Conservation (phyloP, 2,888 invertebrate species). For the Drosophila prolongata region DNA sequence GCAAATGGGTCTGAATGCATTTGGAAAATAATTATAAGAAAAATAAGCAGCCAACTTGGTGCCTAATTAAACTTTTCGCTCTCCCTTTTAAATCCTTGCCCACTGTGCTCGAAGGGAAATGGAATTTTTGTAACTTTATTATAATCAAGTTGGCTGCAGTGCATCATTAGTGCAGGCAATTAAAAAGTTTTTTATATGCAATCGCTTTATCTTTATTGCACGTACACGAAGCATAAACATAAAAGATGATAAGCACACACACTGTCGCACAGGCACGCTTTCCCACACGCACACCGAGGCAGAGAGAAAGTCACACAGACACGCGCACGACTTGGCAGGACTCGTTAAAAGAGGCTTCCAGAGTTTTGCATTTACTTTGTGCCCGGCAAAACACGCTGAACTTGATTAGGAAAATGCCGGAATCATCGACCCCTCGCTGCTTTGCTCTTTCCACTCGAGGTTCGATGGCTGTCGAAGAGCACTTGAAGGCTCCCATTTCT, state of each 20-base stretch:
- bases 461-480: slow-evolving; percentile 40
- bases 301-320: slow-evolving; percentile 6
- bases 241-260: slow-evolving; percentile 64
- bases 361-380: slow-evolving; percentile 59
- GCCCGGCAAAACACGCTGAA: slow-evolving; percentile 34
- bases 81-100: not conserved
- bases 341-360: slow-evolving; percentile 44
- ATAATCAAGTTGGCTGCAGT: slow-evolving; percentile 78
- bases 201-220: slow-evolving; percentile 77
- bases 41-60: not conserved
- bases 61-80: not conserved
- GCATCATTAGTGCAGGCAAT: slow-evolving; percentile 81
- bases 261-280: slow-evolving; percentile 1
- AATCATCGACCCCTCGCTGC: not conserved
- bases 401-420: slow-evolving; percentile 54
- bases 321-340: slow-evolving; percentile 26
- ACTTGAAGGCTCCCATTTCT: slow-evolving; percentile 11
- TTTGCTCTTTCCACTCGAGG: slow-evolving; percentile 12
- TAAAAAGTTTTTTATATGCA: slow-evolving; percentile 76
- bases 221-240: slow-evolving; percentile 72
- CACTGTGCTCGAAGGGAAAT: slow-evolving; percentile 34
- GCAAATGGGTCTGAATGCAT: too few relatives aligned
- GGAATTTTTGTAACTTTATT: slow-evolving; percentile 56
- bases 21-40: too few relatives aligned
- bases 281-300: not conserved